A percentile compares a stretch with the other conserved stretches of the same genome.
These are phyloP conservation scores for Kryphioiulus occultus DNA, from an alignment of 2,888 invertebrate species.

Conservation along the genomic window DNA sequence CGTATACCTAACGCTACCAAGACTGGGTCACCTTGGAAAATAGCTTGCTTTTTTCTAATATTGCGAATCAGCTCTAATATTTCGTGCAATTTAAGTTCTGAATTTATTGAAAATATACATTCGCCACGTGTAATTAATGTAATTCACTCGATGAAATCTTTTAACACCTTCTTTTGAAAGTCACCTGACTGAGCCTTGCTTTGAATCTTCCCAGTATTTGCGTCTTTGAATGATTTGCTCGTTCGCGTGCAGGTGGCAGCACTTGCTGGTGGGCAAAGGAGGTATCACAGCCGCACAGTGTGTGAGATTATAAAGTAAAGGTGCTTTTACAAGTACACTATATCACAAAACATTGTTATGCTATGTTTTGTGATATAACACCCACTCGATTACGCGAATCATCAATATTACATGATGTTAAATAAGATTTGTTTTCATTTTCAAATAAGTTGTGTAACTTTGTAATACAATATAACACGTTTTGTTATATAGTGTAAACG, in stretches of 20 bases:
- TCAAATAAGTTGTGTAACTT: too few species aligned
- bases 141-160: too few species aligned
- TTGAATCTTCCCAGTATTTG: background rate
- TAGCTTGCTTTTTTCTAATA: background rate
- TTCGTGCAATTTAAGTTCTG: background rate
- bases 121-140: background rate
- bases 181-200: too few species aligned
- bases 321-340: background rate
- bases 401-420: too few species aligned
- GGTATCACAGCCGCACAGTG: too few species aligned
- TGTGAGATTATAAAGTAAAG: too few species aligned
- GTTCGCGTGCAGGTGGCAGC: background rate
- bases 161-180: too few species aligned
- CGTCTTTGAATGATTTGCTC: background rate
- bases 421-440: too few species aligned
- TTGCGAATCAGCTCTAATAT: background rate
- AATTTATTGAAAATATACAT: background rate
- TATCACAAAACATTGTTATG: too few species aligned
- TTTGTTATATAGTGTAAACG: too few species aligned
- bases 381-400: too few species aligned
- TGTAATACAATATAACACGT: too few species aligned
- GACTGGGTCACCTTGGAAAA: background rate
- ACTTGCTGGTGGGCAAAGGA: background rate
- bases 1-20: background rate
- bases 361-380: background rate